Conservation (phyloP, 2,113 vertebrate genomes). For the Heliornis fulica region DNA sequence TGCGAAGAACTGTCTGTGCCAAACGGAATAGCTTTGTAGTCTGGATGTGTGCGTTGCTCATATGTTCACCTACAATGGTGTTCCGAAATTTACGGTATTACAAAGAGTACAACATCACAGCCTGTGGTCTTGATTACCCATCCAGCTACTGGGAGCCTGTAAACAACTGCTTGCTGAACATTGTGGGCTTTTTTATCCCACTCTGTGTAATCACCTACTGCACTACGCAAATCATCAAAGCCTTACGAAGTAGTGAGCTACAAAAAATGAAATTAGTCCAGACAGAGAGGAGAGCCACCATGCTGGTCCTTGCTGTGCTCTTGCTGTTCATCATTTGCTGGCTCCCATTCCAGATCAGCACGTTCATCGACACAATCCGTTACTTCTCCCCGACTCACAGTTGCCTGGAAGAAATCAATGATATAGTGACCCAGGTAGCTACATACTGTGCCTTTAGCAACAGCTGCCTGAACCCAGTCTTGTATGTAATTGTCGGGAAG, state of each 20-base stretch:
- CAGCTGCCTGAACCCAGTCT: constrained; percentile 91
- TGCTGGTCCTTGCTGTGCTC: constrained; percentile 81
- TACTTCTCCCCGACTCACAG: background rate
- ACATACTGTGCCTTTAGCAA: constrained; percentile 86
- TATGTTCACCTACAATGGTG: constrained; percentile 77
- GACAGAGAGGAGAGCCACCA: constrained; percentile 80
- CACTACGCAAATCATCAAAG: constrained; percentile 78
- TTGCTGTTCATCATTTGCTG: constrained; percentile 86
- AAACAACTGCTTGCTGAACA: constrained; percentile 78
- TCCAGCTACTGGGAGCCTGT: constrained; percentile 3
- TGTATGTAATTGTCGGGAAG: constrained; percentile 93
- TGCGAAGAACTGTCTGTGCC: constrained; percentile 81
- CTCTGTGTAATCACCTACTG: constrained; percentile 82
- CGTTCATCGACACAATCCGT: constrained; percentile 77
- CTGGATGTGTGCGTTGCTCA: constrained; percentile 81
- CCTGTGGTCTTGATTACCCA: constrained; percentile 80
- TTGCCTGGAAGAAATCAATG: constrained; percentile 65
- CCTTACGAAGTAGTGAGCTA: constrained; percentile 73
- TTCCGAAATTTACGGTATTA: constrained; percentile 73
- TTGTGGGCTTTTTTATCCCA: constrained; percentile 85
- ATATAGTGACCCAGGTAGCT: constrained; percentile 80
- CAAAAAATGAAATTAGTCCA: constrained; percentile 65
- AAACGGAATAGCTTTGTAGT: constrained; percentile 84
- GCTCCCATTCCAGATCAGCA: constrained; percentile 84
- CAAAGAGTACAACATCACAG: constrained; percentile 48